Evolutionary conservation across 2,113 vertebrate genomes (phyloP), one percentile per base, ranked within the genome.

Genomic region (Polypterus bichir): DNA sequence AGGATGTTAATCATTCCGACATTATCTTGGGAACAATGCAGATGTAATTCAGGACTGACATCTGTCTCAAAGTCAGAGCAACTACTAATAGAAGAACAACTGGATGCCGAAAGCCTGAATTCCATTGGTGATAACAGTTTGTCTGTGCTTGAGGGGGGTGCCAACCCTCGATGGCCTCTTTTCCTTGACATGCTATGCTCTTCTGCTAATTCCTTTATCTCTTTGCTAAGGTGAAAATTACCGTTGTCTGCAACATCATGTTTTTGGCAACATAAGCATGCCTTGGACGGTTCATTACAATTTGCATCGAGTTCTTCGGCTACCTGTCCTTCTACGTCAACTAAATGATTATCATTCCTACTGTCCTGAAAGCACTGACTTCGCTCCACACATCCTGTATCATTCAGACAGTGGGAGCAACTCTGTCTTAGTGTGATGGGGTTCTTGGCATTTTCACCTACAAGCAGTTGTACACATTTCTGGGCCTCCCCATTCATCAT

Each of bases 1-100:
- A 10, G 76, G 10, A 82, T 71, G 46, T 79, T 76, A 3, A 74
- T 73, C 9, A 44, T 44, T 5, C 5, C 4, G 8, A n/a, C 10
- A 8, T 11, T 3, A 1, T 68, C 51, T 3, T 83, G 70, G 5
- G 88, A 83, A 1, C 61, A 61, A n/a, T 76, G 78, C 49, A 61
- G 84, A 73, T 88, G 85, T 64, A 86, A 83, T 0, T 90, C 89
- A 49, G 89, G 74, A 0, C 93, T 91, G 0, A 87, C 87, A 54
- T 97, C 92, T 2, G 88, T 85, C 68, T 93, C 94, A 69, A 96
- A 84, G 74, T 97, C 92, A 0, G 92, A 97, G 74, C 91, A 97
- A 76, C 92, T 96, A 71, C 92, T 95, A 68, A 92, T 92, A 49
- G 94, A 93, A 54, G 93, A 97, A n/a, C 83, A 88, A 62, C 81